phyloP scores from a whole-genome alignment of 2,888 invertebrate species.

The Diaprepes abbreviatus region DNA sequence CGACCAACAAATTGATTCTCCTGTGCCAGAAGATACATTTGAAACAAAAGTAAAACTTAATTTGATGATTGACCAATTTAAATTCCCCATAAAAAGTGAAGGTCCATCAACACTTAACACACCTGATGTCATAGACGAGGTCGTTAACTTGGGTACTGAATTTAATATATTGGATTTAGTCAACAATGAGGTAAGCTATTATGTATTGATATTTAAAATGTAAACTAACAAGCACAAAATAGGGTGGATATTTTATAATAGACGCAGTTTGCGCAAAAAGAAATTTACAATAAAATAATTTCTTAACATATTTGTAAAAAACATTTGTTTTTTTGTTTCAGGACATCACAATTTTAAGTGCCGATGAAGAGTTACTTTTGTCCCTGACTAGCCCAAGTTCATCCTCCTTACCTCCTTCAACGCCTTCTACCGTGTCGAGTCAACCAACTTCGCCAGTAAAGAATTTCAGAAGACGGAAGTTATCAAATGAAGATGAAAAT shows the following conservation, averaged over 20 bases:
- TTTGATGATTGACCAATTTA: slow-evolving; percentile 48
- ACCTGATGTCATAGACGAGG: slow-evolving; percentile 67
- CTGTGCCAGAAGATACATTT: slow-evolving; percentile 15
- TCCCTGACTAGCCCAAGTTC: slow-evolving; percentile 37
- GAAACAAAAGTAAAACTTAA: slow-evolving; percentile 45
- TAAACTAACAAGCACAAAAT: too few species aligned
- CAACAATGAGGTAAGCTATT: slow-evolving; percentile 58
- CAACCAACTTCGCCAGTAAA: slow-evolving; percentile 41
- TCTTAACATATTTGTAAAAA: too few species aligned
- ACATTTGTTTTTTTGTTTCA: slow-evolving; percentile 49
- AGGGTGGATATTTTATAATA: too few species aligned
- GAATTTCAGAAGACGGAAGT: slow-evolving; percentile 48
- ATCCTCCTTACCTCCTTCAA: slow-evolving; percentile 18
- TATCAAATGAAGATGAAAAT: slow-evolving; percentile 51
- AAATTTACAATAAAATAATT: too few species aligned
- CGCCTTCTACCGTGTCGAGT: slow-evolving; percentile 28
- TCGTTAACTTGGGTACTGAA: slow-evolving; percentile 60
- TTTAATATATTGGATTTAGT: slow-evolving; percentile 65
- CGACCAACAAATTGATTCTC: slow-evolving; percentile 30
- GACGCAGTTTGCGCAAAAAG: too few species aligned
- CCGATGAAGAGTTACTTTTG: slow-evolving; percentile 45
- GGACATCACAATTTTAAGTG: slow-evolving; percentile 52
- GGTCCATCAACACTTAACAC: slow-evolving; percentile 59
- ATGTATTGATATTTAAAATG: background rate
- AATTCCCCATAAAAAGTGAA: slow-evolving; percentile 51